Conservation (phyloP, 2,113 vertebrate species). For the Ifrita kowaldi region DNA sequence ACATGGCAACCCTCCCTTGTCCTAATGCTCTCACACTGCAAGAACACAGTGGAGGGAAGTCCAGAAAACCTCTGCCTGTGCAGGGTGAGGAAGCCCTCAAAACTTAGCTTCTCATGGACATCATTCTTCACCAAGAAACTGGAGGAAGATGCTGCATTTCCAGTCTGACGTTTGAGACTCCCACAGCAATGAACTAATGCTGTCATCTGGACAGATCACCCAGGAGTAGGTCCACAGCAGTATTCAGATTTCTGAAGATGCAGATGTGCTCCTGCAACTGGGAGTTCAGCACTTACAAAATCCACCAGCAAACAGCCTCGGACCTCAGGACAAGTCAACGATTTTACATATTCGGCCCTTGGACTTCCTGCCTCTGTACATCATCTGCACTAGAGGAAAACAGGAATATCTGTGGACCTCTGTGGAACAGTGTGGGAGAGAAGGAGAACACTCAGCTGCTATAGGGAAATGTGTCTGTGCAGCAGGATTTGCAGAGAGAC, state of each 20-base stretch:
- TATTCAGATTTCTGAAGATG: neutral
- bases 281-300: neutral
- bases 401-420: neutral
- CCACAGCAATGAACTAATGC: neutral
- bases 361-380: neutral
- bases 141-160: neutral
- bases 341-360: neutral
- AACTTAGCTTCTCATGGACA: neutral
- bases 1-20: neutral
- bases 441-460: neutral
- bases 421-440: neutral
- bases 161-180: neutral
- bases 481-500: neutral
- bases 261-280: neutral
- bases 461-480: neutral
- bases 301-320: neutral
- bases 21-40: neutral
- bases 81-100: neutral
- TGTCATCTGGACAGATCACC: neutral
- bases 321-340: fast-evolving
- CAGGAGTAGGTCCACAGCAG: neutral
- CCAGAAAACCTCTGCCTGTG: neutral
- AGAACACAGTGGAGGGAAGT: neutral
- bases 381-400: neutral
- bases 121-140: neutral